phyloP scores from a whole-genome alignment of 2,113 vertebrate species.

The Dasyprocta punctata region DNA sequence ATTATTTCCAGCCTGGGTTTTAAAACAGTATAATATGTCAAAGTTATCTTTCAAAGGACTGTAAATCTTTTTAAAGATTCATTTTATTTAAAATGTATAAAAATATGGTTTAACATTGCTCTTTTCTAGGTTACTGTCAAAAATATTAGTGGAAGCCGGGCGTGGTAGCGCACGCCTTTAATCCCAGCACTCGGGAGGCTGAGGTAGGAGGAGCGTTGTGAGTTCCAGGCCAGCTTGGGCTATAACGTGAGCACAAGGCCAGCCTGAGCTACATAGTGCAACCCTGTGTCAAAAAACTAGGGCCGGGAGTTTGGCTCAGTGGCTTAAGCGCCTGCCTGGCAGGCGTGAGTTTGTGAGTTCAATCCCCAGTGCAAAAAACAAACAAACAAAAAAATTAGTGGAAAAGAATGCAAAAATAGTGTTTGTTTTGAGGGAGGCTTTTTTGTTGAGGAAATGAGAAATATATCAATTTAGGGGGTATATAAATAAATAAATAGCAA shows the following conservation, averaged over 20 bases:
- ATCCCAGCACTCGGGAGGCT: no score
- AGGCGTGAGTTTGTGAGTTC: no score
- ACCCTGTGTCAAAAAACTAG: no score
- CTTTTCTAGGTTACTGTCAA: slow-evolving; percentile 19
- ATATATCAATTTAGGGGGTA: background rate
- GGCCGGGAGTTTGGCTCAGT: no score
- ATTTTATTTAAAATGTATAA: slow-evolving; percentile 30
- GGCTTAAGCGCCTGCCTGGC: no score
- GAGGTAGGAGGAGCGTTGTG: no score
- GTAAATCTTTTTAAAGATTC: background rate
- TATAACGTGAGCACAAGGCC: no score
- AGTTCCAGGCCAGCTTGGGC: no score
- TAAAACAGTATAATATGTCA: background rate
- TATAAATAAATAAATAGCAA: background rate
- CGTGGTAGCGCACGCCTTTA: no score
- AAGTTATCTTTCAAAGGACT: background rate
- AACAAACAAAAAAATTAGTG: background rate
- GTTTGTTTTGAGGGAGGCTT: background rate
- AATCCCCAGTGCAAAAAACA: no score
- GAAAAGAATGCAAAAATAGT: background rate
- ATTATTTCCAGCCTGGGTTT: slow-evolving; percentile 16
- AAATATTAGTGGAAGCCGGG: background rate
- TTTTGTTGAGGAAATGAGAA: slow-evolving; percentile 28
- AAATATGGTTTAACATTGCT: background rate
- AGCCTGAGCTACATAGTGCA: no score